Conservation (phyloP, 2,113 vertebrate genomes). For the Colinus virginianus region DNA sequence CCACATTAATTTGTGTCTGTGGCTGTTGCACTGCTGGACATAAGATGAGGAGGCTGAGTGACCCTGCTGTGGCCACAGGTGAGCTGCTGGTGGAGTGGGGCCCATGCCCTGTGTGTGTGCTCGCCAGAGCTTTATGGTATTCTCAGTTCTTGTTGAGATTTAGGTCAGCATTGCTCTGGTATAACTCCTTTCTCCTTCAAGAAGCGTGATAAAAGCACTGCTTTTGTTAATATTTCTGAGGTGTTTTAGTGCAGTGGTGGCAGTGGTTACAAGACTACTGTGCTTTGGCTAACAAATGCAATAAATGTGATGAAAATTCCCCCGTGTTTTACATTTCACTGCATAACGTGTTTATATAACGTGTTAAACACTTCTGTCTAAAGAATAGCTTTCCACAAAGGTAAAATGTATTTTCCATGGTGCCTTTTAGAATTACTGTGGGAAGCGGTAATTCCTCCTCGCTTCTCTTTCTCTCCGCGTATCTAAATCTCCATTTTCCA, state of each 20-base stretch:
- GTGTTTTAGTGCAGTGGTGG: constrained; percentile 56
- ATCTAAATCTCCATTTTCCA: neutral
- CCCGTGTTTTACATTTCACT: constrained; percentile 75
- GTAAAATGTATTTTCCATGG: constrained; percentile 55
- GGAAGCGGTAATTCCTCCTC: constrained; percentile 1
- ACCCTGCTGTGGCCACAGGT: neutral
- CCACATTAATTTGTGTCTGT: neutral
- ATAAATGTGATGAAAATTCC: constrained; percentile 76
- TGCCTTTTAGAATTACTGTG: constrained; percentile 28
- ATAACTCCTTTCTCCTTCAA: neutral
- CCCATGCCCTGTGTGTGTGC: accelerated
- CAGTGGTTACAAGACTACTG: constrained; percentile 57
- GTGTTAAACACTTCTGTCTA: constrained; percentile 72
- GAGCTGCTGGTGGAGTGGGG: neutral
- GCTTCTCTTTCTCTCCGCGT: neutral
- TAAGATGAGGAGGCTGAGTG: neutral
- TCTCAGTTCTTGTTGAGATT: neutral
- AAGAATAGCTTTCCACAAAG: constrained; percentile 67
- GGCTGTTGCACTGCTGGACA: neutral
- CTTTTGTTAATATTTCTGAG: constrained; percentile 57
- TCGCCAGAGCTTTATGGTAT: neutral
- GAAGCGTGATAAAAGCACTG: constrained; percentile 17
- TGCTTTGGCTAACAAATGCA: constrained; percentile 73
- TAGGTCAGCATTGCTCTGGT: neutral
- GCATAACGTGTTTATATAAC: constrained; percentile 76